Percentiles rank a stretch among this genome's conserved stretches.
These are phyloP conservation scores for Probaryconus sp. DNA, from an alignment of 1,140 invertebrate genomes.

Conservation along the genomic window DNA sequence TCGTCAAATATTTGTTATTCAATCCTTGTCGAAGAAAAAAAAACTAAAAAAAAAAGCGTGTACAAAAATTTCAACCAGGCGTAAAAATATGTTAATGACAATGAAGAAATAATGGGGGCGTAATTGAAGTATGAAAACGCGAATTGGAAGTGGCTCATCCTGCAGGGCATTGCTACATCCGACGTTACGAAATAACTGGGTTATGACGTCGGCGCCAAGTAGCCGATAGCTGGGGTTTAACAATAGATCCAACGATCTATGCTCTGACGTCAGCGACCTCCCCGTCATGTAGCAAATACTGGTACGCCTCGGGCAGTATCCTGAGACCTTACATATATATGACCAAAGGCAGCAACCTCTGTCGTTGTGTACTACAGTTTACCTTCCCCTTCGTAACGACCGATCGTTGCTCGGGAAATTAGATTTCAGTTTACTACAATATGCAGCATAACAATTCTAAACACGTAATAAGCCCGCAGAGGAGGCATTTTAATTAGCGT, in stretches of 20 bases:
- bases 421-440: slow-evolving; percentile 35
- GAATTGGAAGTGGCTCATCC: slow-evolving; percentile 48
- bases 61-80: slow-evolving; percentile 2
- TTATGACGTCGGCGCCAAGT: slow-evolving; percentile 63
- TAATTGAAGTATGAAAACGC: slow-evolving; percentile 31
- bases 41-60: not conserved
- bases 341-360: slow-evolving; percentile 1
- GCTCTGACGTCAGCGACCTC: slow-evolving; percentile 60
- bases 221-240: slow-evolving; percentile 62
- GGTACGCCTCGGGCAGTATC: slow-evolving; percentile 43
- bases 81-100: too few relatives aligned
- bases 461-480: slow-evolving; percentile 29
- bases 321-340: slow-evolving; percentile 44
- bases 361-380: slow-evolving; percentile 15
- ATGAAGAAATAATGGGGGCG: slow-evolving; percentile 7
- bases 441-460: slow-evolving; percentile 37
- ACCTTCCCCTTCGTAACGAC: slow-evolving; percentile 17
- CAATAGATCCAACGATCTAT: slow-evolving; percentile 64
- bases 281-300: slow-evolving; percentile 16
- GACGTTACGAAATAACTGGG: slow-evolving; percentile 60
- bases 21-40: too few relatives aligned
- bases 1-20: too few relatives aligned
- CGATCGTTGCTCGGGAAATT: slow-evolving; percentile 51
- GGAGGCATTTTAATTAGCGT: slow-evolving; percentile 32
- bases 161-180: slow-evolving; percentile 54